phyloP scores from a whole-genome alignment of 2,797 vertebrate species.

The Phrynocephalus vlangalii region DNA sequence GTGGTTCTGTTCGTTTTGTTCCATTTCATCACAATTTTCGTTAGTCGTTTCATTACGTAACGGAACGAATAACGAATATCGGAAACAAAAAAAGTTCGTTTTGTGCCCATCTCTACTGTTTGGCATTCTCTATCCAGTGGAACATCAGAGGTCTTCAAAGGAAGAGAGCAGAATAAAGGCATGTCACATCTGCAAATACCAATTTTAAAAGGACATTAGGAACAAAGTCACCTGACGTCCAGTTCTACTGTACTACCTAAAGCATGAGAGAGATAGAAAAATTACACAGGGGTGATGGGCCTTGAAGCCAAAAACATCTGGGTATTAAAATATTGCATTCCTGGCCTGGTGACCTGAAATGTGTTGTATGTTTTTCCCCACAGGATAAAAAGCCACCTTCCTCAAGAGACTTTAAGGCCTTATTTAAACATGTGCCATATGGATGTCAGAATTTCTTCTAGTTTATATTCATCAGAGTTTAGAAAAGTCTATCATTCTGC shows the following conservation, averaged over 20 bases:
- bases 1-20: no score
- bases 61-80: no score
- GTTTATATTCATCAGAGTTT: no score
- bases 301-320: not conserved
- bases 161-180: not conserved
- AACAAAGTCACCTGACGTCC: not conserved
- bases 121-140: not conserved
- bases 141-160: not conserved
- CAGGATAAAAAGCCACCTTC: not conserved
- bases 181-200: not conserved
- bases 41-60: no score
- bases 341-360: not conserved
- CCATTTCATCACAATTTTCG: no score
- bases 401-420: not conserved
- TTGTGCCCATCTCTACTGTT: no score
- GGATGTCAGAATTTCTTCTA: not conserved
- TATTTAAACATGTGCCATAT: not conserved
- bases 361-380: not conserved
- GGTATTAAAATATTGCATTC: not conserved
- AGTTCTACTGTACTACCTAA: not conserved
- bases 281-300: not conserved
- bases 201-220: not conserved
- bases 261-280: no score
- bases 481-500: no score
- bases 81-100: no score